Conservation (phyloP, 1,140 invertebrate genomes). For the Drosophila grimshawi region DNA sequence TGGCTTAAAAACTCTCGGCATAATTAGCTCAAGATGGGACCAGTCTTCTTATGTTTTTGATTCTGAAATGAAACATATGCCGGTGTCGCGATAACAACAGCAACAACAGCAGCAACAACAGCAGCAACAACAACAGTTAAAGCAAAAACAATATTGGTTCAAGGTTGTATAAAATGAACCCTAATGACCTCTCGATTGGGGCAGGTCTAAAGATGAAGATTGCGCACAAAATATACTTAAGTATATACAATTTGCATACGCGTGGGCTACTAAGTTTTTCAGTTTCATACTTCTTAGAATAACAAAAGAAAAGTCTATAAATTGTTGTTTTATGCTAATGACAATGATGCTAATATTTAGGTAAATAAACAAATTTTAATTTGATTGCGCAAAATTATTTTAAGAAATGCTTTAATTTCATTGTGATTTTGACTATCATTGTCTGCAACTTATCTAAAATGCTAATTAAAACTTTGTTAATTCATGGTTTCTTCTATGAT, state of each 20-base stretch:
- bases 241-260: constrained; percentile 16
- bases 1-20: constrained; percentile 13
- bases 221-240: constrained; percentile 14
- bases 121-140: constrained; percentile 10
- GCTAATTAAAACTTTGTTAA: no score
- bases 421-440: neutral
- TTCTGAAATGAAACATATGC: constrained; percentile 35
- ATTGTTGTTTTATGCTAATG: constrained; percentile 21
- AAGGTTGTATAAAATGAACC: constrained; percentile 58
- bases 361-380: neutral
- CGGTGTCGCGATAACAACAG: neutral
- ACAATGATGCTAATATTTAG: neutral
- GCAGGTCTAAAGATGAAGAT: constrained; percentile 36
- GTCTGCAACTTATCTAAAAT: no score
- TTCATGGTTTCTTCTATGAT: no score
- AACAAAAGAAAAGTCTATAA: constrained; percentile 34
- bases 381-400: neutral
- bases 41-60: constrained; percentile 17
- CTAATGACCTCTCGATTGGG: constrained; percentile 46
- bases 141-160: constrained; percentile 31
- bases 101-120: no score
- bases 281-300: constrained; percentile 28
- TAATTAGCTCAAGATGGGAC: constrained; percentile 43
- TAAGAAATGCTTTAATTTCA: neutral
- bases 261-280: constrained; percentile 19